Evolutionary conservation across 2,888 invertebrate genomes (phyloP).

Genomic region (Andrena hattorfiana): DNA sequence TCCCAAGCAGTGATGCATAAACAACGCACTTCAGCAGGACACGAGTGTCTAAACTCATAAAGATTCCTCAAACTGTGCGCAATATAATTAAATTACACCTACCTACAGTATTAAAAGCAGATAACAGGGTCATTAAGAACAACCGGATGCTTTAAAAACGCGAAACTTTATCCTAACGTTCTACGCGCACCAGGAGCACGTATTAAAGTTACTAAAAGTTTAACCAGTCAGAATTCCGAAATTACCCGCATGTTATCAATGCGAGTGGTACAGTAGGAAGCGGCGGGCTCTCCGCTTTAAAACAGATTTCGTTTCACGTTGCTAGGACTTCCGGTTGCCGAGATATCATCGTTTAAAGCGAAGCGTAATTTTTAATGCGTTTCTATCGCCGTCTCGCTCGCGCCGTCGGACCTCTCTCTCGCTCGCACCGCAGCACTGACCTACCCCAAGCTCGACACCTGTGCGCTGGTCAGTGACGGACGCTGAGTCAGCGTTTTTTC

Average conservation of each 20-base stretch:
- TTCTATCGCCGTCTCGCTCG: not conserved
- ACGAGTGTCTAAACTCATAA: not conserved
- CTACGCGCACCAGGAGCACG: not conserved
- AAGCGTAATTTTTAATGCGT: not conserved
- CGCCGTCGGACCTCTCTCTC: conserved; percentile 14
- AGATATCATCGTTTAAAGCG: conserved; percentile 20
- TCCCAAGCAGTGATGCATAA: not conserved
- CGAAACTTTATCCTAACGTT: not conserved
- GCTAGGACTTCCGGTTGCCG: not conserved
- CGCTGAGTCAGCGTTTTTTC: conserved; percentile 11
- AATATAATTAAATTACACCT: not conserved
- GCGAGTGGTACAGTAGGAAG: not conserved
- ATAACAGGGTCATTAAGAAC: not conserved
- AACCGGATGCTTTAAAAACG: not conserved
- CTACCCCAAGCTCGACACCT: conserved; percentile 6
- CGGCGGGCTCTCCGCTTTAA: not conserved
- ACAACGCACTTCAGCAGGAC: not conserved
- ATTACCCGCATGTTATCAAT: too few relatives aligned
- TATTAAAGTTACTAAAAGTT: not conserved
- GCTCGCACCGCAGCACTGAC: conserved; percentile 4
- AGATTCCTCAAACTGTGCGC: not conserved
- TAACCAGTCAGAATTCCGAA: not conserved
- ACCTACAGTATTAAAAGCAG: not conserved
- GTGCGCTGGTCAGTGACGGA: conserved; percentile 16
- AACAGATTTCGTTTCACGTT: not conserved